phyloP scores from a whole-genome alignment of 1,140 invertebrate genomes.

The Drosophila arawakana region DNA sequence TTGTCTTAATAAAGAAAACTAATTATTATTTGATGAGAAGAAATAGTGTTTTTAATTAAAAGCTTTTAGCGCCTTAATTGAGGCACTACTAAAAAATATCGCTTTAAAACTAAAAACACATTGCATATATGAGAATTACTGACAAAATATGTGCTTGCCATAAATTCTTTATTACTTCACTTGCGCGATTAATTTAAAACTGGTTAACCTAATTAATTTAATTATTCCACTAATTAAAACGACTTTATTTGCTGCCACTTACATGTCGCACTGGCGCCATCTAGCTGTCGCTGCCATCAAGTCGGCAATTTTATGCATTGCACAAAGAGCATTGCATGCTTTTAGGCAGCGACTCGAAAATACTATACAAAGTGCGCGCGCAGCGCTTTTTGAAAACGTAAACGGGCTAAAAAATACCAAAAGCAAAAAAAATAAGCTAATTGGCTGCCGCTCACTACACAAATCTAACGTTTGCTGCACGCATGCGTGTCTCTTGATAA shows the following conservation, averaged over 20 bases:
- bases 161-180: no score
- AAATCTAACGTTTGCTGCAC: slow-evolving; percentile 3
- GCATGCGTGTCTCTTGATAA: slow-evolving; percentile 53
- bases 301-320: neutral
- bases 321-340: slow-evolving; percentile 47
- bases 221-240: neutral
- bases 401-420: slow-evolving; percentile 15
- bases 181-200: neutral
- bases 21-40: no score
- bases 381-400: slow-evolving; percentile 2
- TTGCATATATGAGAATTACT: no score
- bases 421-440: neutral
- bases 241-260: neutral
- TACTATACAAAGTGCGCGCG: slow-evolving; percentile 13
- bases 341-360: slow-evolving; percentile 33
- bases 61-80: no score
- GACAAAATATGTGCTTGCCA: no score
- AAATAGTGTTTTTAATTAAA: no score
- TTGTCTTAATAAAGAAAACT: no score
- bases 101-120: neutral
- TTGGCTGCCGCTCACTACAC: neutral
- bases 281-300: slow-evolving; percentile 1
- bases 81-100: neutral
- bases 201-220: no score
- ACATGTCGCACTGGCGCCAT: slow-evolving; percentile 31